A percentile compares a stretch with the other conserved stretches of the same genome.
phyloP scores from a whole-genome alignment of 2,113 vertebrate species.

The Pavo muticus region DNA sequence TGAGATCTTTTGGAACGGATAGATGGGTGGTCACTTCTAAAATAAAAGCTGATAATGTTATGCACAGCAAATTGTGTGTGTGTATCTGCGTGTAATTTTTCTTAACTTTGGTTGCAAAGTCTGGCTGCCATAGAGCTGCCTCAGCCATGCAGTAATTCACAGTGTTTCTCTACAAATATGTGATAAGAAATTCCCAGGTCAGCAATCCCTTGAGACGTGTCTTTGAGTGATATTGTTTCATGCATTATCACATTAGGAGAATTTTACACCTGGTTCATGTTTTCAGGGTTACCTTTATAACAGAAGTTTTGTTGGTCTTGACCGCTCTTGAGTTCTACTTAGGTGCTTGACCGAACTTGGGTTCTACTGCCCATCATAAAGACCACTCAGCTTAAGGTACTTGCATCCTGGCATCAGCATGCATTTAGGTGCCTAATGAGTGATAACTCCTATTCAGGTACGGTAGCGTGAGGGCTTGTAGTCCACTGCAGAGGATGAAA shows the following conservation, averaged over 20 bases:
- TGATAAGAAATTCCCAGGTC: neutral
- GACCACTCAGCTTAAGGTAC: neutral
- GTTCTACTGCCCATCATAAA: neutral
- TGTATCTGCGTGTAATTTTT: neutral
- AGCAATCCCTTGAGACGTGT: neutral
- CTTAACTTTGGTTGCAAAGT: neutral
- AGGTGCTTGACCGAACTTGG: neutral
- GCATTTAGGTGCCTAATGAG: neutral
- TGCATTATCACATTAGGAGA: neutral
- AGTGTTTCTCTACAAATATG: neutral
- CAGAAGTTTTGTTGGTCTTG: neutral
- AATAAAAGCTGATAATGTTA: neutral
- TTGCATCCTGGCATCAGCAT: neutral
- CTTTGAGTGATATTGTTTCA: neutral
- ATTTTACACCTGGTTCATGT: neutral
- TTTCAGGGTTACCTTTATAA: neutral
- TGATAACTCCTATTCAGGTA: neutral
- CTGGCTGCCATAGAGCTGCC: neutral
- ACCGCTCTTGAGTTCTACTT: neutral
- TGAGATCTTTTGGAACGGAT: conserved; percentile 16
- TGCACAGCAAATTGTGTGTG: neutral
- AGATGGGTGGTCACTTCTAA: conserved; percentile 18
- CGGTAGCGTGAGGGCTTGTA: neutral
- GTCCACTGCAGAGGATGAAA: neutral
- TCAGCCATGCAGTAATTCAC: neutral